phyloP scores from a whole-genome alignment of 2,113 vertebrate genomes.

The Sialia sialis region DNA sequence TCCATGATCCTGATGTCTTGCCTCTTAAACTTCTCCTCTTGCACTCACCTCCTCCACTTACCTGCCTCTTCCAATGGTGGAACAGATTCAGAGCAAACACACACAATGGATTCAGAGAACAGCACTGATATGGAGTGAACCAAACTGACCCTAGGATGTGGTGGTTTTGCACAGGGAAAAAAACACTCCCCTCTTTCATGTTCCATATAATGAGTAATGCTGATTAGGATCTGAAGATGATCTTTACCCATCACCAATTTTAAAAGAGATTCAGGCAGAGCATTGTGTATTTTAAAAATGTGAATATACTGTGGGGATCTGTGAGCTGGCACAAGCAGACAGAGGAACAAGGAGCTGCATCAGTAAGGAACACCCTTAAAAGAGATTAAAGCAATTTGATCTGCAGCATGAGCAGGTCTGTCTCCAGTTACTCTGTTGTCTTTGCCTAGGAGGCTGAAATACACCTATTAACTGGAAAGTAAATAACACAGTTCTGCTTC shows the following conservation, averaged over 20 bases:
- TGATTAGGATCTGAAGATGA: background rate
- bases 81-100: background rate
- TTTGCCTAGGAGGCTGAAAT: background rate
- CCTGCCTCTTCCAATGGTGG: background rate
- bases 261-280: background rate
- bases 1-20: background rate
- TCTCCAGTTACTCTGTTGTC: background rate
- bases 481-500: background rate
- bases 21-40: background rate
- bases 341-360: accelerated
- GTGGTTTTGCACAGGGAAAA: background rate
- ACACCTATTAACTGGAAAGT: background rate
- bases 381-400: background rate
- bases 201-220: background rate
- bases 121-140: background rate
- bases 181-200: background rate
- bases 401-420: background rate
- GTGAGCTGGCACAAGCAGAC: background rate
- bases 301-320: background rate
- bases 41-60: background rate
- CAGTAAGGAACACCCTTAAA: background rate
- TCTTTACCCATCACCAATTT: background rate
- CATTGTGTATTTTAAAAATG: background rate
- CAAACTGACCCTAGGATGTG: background rate
- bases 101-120: background rate